Conservation (phyloP, 53 echinoderm and acorn worm species). For the Arbacia lixula region DNA sequence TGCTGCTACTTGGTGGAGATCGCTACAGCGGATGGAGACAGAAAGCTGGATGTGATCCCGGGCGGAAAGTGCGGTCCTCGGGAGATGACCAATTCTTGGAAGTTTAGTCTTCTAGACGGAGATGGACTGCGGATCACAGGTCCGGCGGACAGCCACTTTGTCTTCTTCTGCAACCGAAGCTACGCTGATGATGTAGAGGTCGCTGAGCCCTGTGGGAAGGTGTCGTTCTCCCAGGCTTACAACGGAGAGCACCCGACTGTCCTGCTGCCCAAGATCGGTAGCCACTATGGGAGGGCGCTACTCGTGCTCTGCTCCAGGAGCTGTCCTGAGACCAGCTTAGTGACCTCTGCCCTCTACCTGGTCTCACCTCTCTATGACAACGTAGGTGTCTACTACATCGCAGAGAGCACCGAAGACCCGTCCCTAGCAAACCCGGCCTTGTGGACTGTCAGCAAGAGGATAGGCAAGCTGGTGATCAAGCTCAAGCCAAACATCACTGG, state of each 20-base stretch:
- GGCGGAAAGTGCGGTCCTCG: constrained; percentile 18
- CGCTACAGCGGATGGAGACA: not conserved
- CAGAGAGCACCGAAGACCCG: constrained; percentile 6
- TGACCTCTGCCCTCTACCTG: constrained; percentile 12
- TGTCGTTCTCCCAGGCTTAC: not conserved
- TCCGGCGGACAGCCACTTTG: constrained; percentile 34
- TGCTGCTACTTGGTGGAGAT: constrained; percentile 21
- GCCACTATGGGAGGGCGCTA: constrained; percentile 33
- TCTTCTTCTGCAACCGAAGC: constrained; percentile 11
- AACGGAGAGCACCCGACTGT: constrained; percentile 24
- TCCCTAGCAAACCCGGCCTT: not conserved
- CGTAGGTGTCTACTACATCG: not conserved
- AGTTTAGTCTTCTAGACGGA: not conserved
- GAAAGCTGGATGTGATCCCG: not conserved
- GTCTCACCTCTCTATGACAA: constrained; percentile 9
- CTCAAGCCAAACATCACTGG: constrained; percentile 1
- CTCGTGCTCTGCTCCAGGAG: constrained; percentile 38
- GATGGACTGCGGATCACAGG: not conserved
- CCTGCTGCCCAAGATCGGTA: constrained; percentile 35
- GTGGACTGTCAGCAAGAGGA: constrained; percentile 29
- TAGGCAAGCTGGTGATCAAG: constrained; percentile 20
- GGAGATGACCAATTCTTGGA: constrained; percentile 21
- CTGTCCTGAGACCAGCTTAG: not conserved
- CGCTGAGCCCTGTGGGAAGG: not conserved
- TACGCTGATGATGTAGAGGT: not conserved